Evolutionary conservation across 2,888 invertebrate genomes (phyloP).

Genomic region (Nomada lathburiana): DNA sequence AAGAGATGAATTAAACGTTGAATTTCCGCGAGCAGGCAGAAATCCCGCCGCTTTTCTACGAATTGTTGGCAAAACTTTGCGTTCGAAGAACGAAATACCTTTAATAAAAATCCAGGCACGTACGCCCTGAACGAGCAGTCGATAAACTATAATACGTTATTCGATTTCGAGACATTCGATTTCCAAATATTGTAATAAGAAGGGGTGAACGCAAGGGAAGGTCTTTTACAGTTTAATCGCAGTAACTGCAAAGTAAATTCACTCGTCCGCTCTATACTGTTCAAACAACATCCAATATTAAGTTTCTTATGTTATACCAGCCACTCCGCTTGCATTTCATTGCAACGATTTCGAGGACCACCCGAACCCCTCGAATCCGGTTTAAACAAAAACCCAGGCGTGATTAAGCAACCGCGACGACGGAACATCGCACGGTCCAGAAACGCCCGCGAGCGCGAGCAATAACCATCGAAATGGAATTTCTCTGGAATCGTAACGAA

Average conservation of each 20-base stretch:
- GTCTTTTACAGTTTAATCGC: conserved; percentile 1
- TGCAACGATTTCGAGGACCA: conserved; percentile 1
- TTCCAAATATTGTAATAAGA: neutral
- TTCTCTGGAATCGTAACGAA: conserved; percentile 23
- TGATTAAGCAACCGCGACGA: neutral
- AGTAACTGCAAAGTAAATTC: neutral
- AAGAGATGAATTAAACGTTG: conserved; percentile 19
- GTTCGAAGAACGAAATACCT: conserved; percentile 31
- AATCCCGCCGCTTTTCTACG: neutral
- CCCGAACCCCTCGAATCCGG: neutral
- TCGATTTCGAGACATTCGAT: conserved; percentile 10
- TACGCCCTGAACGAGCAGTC: conserved; percentile 33
- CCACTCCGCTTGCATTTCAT: neutral
- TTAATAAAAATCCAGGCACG: conserved; percentile 48
- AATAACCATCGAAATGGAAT: conserved; percentile 16
- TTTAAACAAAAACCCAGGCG: neutral
- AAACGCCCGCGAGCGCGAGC: neutral
- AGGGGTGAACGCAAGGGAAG: neutral
- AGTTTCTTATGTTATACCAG: too few species aligned
- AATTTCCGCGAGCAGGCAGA: conserved; percentile 9
- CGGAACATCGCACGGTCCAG: neutral
- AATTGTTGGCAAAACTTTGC: conserved; percentile 32
- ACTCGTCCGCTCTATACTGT: neutral
- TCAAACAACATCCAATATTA: neutral
- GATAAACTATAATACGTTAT: conserved; percentile 34